Evolutionary conservation across 1,140 invertebrate species (phyloP).

Genomic region (Pogonomyrmex californicus): DNA sequence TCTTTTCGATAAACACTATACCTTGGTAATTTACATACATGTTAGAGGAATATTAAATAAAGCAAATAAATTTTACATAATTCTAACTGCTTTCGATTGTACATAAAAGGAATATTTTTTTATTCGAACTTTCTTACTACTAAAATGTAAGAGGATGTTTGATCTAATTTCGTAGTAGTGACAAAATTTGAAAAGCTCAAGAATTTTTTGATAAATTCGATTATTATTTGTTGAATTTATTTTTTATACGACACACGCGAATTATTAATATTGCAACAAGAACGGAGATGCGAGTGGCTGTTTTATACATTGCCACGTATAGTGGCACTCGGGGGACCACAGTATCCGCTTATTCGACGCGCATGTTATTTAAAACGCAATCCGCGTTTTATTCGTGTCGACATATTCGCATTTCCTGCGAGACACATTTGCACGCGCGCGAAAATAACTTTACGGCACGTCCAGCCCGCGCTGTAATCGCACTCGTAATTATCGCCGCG

Average conservation of each 20-base stretch:
- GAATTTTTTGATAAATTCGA: background rate
- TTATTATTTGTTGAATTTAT: background rate
- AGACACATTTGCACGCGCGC: slow-evolving; percentile 45
- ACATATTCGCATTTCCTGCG: slow-evolving; percentile 47
- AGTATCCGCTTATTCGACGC: slow-evolving; percentile 24
- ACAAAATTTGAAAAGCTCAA: background rate
- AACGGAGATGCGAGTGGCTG: background rate
- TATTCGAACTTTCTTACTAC: background rate
- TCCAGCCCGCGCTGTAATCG: slow-evolving; percentile 46
- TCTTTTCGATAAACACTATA: background rate
- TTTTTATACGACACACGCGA: background rate
- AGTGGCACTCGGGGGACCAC: background rate
- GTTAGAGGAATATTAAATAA: background rate
- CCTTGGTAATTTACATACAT: background rate
- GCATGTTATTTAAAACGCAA: slow-evolving; percentile 30
- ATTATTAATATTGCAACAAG: slow-evolving; percentile 4
- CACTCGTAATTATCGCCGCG: slow-evolving; percentile 48
- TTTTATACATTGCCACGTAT: background rate
- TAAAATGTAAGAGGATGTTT: background rate
- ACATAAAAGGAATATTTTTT: background rate
- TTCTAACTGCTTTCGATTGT: background rate
- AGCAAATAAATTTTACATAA: slow-evolving; percentile 10
- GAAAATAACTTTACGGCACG: slow-evolving; percentile 55
- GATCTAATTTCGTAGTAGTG: background rate
- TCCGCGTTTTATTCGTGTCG: slow-evolving; percentile 44